Evolutionary conservation across 2,797 vertebrate genomes (phyloP), one percentile per base, ranked within the genome.

Genomic region (Ceryle rudis): DNA sequence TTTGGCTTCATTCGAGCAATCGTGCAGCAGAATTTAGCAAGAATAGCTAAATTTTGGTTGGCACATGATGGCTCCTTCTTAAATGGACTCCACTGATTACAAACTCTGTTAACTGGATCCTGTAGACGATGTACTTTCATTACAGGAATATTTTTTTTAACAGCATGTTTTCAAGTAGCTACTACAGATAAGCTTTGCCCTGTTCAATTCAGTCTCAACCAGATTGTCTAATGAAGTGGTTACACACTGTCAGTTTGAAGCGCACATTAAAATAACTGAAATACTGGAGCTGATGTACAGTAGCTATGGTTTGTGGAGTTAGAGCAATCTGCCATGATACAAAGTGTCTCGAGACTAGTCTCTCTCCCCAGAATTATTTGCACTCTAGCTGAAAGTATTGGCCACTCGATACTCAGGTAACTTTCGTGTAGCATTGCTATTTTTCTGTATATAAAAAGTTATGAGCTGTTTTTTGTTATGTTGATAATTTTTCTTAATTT

Each of bases 1-100:
- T 94, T 95, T 94, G 72, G 14, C 90, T 91, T 96, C 52, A 42
- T 94, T 91, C 47, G 1, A 93, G 90, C 64, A 91, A 64, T 90
- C 16, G 0, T 39, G 72, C 28, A 90, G 65, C 52, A 91, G 61
- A 83, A 80, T 96, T 81, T 93, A 95, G 85, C 93, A 95, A 90
- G 81, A 82, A 67, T 31, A 14, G 42, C 69, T 85, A 33, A 91
- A 72, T 55, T 82, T 79, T 21, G 26, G 18, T 55, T 82, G 58
- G 37, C 39, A 57, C 22, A 8, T 22, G 39, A 39, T 80, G n/a
- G 35, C 33, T 80, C 91, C 79, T 46, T 82, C 75, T 82, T 39
- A 88, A 96, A 91, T 93, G 64, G 47, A 52, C 31, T 81, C 72
- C 33, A 60, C n/a, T 93, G 88, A 94, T 95, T 94, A 86, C 28